Percentiles rank a stretch among this genome's conserved stretches.
Conservation (phyloP, 2,113 vertebrate species). For the Sclerurus mexicanus region DNA sequence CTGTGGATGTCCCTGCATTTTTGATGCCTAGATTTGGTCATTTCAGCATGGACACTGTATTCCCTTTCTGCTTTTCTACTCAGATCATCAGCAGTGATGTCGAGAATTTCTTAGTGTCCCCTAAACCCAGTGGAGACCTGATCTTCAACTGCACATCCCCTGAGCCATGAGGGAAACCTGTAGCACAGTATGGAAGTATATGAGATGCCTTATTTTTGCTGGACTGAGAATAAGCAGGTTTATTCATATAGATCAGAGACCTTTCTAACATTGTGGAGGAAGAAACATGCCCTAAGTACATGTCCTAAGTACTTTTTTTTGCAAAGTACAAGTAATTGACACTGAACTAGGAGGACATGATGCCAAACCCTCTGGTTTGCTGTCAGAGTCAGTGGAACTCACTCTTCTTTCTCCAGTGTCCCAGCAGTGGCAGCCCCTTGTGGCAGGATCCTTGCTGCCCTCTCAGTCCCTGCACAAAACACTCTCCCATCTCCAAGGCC, state of each 20-base stretch:
- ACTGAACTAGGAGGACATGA: background rate
- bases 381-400: background rate
- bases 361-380: background rate
- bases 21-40: background rate
- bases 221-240: background rate
- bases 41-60: background rate
- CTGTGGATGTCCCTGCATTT: background rate
- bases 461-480: background rate
- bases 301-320: background rate
- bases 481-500: background rate
- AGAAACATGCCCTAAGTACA: background rate
- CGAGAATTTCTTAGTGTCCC: background rate
- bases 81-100: background rate
- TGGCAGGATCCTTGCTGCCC: background rate
- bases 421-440: background rate
- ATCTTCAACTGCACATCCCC: background rate
- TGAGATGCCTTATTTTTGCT: background rate
- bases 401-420: background rate
- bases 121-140: background rate
- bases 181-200: fast-evolving
- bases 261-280: background rate
- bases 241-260: background rate
- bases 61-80: background rate
- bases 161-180: background rate
- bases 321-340: background rate